Evolutionary conservation across 2,888 invertebrate species (phyloP).

Genomic region (Pocota personata): DNA sequence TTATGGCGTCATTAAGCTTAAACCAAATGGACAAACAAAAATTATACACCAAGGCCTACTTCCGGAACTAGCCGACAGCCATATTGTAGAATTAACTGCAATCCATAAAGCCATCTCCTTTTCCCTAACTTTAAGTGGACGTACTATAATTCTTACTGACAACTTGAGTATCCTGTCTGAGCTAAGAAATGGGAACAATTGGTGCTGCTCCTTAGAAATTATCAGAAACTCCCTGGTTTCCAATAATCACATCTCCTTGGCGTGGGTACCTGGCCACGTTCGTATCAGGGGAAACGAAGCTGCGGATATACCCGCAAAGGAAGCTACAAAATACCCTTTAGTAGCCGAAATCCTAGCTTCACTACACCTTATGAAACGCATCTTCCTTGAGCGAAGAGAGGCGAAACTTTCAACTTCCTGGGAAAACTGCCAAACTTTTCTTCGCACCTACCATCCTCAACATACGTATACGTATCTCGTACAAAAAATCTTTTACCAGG

Average conservation of each 20-base stretch:
- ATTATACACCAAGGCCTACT: not conserved
- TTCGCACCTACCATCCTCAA: not conserved
- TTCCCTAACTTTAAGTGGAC: not conserved
- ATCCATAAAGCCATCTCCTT: not conserved
- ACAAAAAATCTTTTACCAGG: not conserved
- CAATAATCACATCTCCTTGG: not conserved
- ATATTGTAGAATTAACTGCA: constrained; percentile 6
- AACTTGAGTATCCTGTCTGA: not conserved
- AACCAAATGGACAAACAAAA: not conserved
- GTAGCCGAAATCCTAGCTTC: not conserved
- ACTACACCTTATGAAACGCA: not conserved
- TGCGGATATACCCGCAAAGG: not conserved
- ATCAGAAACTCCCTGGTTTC: not conserved
- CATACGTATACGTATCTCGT: not conserved
- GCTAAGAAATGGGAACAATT: not conserved
- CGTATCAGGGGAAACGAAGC: not conserved
- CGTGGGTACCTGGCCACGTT: not conserved
- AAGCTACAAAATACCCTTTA: not conserved
- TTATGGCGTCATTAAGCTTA: constrained; percentile 12
- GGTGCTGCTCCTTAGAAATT: not conserved
- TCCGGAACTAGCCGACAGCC: not conserved
- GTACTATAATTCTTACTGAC: not conserved
- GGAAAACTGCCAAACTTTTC: not conserved
- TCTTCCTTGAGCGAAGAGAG: not conserved
- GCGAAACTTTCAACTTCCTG: not conserved